phyloP scores from a whole-genome alignment of 2,797 vertebrate species.

The Synaphobranchus kaupii region DNA sequence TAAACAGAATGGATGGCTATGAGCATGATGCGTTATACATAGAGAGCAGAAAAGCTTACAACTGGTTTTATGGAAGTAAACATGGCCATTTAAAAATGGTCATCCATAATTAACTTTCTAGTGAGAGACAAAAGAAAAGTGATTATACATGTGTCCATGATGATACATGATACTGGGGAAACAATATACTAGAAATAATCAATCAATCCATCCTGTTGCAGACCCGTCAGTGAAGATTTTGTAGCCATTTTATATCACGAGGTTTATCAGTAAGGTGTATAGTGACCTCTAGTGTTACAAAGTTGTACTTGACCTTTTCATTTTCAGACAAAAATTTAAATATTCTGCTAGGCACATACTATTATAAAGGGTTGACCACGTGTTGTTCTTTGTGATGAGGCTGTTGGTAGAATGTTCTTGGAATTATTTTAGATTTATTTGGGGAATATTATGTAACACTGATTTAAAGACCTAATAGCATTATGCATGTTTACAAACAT shows the following conservation, averaged over 20 bases:
- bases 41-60: not conserved
- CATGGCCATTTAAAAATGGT: not conserved
- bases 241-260: not conserved
- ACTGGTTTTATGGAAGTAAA: not conserved
- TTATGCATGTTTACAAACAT: too few relatives aligned
- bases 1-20: constrained; percentile 39
- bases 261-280: not conserved
- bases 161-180: not conserved
- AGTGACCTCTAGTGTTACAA: constrained; percentile 7
- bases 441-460: too few relatives aligned
- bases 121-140: not conserved
- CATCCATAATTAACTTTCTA: not conserved
- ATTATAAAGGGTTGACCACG: not conserved
- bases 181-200: not conserved
- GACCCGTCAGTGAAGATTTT: not conserved
- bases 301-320: not conserved
- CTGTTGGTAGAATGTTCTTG: not conserved
- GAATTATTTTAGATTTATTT: not conserved
- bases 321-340: not conserved
- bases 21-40: constrained; percentile 43
- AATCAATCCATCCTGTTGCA: not conserved
- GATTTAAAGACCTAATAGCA: too few relatives aligned
- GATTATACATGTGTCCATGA: not conserved
- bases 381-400: too few relatives aligned
- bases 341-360: not conserved